phyloP scores from a whole-genome alignment of 2,888 invertebrate species.

The Gymnosoma rotundatum region DNA sequence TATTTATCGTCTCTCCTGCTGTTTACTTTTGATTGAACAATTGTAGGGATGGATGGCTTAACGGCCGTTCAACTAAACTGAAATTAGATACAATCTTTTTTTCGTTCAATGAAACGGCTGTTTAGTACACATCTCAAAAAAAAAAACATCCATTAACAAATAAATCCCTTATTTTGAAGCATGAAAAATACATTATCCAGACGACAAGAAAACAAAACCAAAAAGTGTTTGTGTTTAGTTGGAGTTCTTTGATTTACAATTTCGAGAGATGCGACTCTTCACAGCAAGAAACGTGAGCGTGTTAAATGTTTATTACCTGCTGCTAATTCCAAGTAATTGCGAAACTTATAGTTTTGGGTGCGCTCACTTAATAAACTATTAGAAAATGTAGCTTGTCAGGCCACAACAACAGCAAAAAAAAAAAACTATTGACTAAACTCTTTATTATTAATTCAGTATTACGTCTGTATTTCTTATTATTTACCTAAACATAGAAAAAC shows the following conservation, averaged over 20 bases:
- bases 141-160: conserved; percentile 4
- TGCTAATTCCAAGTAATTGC: background rate
- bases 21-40: conserved; percentile 1
- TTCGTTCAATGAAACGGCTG: conserved; percentile 1
- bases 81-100: conserved; percentile 21
- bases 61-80: background rate
- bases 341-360: background rate
- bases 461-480: no score
- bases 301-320: conserved; percentile 1
- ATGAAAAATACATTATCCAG: conserved; percentile 7
- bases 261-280: background rate
- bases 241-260: background rate
- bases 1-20: conserved; percentile 12
- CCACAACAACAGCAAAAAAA: background rate
- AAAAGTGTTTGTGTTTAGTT: background rate
- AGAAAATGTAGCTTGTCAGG: background rate
- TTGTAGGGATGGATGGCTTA: background rate
- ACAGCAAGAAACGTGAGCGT: background rate
- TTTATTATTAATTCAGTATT: no score
- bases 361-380: background rate
- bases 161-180: conserved; percentile 16
- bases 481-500: no score
- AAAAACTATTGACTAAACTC: background rate
- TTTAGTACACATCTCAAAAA: background rate
- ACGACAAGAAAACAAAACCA: background rate